Percentiles rank a stretch among this genome's conserved stretches.
Conservation (phyloP, 2,888 invertebrate genomes). For the Epinotia bilunana region DNA sequence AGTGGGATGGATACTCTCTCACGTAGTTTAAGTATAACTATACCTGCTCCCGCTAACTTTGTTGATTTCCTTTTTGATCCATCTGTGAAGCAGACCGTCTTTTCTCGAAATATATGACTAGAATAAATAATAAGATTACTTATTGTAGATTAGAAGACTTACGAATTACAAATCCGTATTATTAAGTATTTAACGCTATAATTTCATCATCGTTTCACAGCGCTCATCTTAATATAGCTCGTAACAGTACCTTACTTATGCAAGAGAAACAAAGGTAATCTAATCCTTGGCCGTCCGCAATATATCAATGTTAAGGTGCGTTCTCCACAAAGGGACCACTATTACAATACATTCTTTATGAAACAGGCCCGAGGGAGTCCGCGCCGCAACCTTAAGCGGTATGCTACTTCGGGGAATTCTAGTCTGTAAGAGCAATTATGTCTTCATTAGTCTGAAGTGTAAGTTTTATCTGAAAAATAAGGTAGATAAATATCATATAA, state of each 20-base stretch:
- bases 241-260: constrained; percentile 12
- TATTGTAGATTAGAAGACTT: too few species aligned
- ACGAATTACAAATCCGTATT: constrained; percentile 9
- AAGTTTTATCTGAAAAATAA: too few species aligned
- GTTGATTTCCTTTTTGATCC: too few species aligned
- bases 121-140: not conserved
- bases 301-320: constrained; percentile 40
- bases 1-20: too few species aligned
- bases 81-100: too few species aligned
- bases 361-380: constrained; percentile 30
- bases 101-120: constrained; percentile 9
- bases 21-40: too few species aligned
- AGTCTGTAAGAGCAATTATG: constrained; percentile 23
- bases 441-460: constrained; percentile 12
- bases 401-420: constrained; percentile 25
- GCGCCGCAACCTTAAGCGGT: constrained; percentile 36
- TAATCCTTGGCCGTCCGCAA: constrained; percentile 30
- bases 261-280: constrained; percentile 20
- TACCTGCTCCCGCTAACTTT: too few species aligned
- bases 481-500: too few species aligned
- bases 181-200: constrained; percentile 19
- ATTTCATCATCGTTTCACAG: constrained; percentile 4
- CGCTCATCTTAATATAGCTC: not conserved
- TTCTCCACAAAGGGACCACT: constrained; percentile 37
- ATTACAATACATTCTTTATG: constrained; percentile 43